A percentile compares a stretch with the other conserved stretches of the same genome.
phyloP scores from a whole-genome alignment of 2,113 vertebrate genomes.

The Colossoma macropomum region DNA sequence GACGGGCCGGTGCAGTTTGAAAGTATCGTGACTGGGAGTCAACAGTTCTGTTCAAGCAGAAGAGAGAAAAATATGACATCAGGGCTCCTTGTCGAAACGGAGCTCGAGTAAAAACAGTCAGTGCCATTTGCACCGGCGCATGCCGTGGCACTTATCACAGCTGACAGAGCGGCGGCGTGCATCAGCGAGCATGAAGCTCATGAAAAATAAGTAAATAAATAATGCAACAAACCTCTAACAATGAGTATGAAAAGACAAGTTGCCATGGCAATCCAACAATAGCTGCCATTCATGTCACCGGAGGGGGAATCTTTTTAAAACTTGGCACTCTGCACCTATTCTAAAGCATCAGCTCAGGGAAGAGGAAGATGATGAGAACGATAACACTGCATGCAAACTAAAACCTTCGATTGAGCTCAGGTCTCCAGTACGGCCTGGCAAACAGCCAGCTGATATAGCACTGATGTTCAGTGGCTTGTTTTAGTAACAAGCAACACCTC shows the following conservation, averaged over 20 bases:
- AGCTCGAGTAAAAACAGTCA: conserved; percentile 29
- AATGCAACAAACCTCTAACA: conserved; percentile 27
- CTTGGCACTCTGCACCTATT: conserved; percentile 1
- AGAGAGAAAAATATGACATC: background rate
- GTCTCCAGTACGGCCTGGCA: background rate
- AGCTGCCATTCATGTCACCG: conserved; percentile 37
- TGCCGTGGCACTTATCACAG: background rate
- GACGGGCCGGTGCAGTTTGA: background rate
- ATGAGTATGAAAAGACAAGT: conserved; percentile 2
- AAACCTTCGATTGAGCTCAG: background rate
- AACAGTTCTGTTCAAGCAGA: background rate
- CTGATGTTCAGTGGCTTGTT: no score
- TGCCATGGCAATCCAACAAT: conserved; percentile 31
- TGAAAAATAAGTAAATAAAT: conserved; percentile 44
- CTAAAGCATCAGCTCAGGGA: background rate
- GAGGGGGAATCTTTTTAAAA: conserved; percentile 23
- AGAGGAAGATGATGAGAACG: background rate
- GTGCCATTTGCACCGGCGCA: background rate
- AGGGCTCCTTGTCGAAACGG: background rate
- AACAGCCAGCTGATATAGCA: background rate
- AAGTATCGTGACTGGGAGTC: background rate
- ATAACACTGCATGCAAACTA: background rate
- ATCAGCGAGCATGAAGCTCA: background rate
- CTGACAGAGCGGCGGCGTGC: conserved; percentile 10
- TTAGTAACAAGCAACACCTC: no score